Evolutionary conservation across 2,113 vertebrate genomes (phyloP), one percentile per base, ranked within the genome.

Genomic region (Hymenochirus boettgeri): DNA sequence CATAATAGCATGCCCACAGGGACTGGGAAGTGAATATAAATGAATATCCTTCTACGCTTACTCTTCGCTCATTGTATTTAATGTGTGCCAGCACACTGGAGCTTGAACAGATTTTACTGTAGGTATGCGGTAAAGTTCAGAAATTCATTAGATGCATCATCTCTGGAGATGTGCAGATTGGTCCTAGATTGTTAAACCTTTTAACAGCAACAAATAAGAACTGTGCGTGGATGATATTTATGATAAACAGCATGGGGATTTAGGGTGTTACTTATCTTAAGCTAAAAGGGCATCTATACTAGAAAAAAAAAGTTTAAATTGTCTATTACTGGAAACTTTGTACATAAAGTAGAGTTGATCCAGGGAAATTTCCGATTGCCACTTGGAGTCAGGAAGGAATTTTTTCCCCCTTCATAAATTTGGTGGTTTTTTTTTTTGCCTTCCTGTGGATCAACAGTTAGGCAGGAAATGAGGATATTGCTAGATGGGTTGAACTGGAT

Each of bases 1-100:
- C 62, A 65, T 65, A 33, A 65, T 31, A 25, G 62, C 19, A 48
- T 27, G 26, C 53, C 62, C 62, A 35, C 42, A 22, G 62, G 53
- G 62, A 65, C 39, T 17, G 18, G 26, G 31, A 57, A 35, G n/a
- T n/a, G 39, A 35, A 65, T 15, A 48, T 11, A 24, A 13, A 65
- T 29, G 37, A 26, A 35, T 10, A 23, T 57, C 19, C 10, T 29
- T n/a, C n/a, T 31, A 6, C 26, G 3, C 18, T 8, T 57, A 21
- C 31, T 35, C 25, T 62, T 29, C 37, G 9, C 33, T 55, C 33
- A 18, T 11, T 55, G 53, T 35, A 24, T 23, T 18, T 24, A 65
- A 25, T 47, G 39, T 42, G 53, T 31, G 25, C 21, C 26, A 27
- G 19, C 3, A 39, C 37, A 47, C 26, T 56, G 13, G 26, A 31